These are phyloP conservation scores for Lordiphosa stackelbergi DNA, from an alignment of 1,140 invertebrate genomes.

Conservation along the genomic window DNA sequence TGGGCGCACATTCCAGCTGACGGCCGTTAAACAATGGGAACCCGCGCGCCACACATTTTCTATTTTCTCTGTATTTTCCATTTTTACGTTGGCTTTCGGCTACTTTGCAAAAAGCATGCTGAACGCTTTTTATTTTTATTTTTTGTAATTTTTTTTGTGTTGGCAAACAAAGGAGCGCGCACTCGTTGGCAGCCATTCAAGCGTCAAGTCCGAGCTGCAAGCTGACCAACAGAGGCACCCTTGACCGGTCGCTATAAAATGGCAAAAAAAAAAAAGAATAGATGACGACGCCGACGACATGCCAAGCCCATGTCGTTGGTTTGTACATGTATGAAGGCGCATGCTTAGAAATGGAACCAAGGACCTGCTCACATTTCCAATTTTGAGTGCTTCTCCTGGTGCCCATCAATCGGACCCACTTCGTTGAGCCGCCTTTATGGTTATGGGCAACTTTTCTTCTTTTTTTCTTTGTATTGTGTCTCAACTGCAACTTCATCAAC, in stretches of 20 bases:
- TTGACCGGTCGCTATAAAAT: slow-evolving; percentile 68
- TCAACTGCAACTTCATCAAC: slow-evolving; percentile 65
- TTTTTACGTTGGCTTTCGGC: slow-evolving; percentile 61
- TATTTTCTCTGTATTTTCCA: slow-evolving; percentile 61
- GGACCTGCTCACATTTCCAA: slow-evolving; percentile 35
- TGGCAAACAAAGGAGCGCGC: slow-evolving; percentile 64
- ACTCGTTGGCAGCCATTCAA: slow-evolving; percentile 71
- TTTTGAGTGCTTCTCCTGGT: slow-evolving; percentile 53
- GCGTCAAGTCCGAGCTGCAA: slow-evolving; percentile 61
- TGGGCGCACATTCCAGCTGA: slow-evolving; percentile 72
- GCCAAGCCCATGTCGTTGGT: slow-evolving; percentile 38
- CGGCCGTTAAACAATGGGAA: slow-evolving; percentile 70
- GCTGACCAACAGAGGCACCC: slow-evolving; percentile 64
- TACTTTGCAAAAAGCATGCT: slow-evolving; percentile 71
- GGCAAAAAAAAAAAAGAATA: slow-evolving; percentile 31
- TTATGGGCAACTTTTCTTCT: slow-evolving; percentile 50
- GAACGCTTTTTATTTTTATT: slow-evolving; percentile 31
- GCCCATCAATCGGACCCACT: slow-evolving; percentile 60
- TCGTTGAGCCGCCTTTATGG: slow-evolving; percentile 62
- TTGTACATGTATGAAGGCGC: slow-evolving; percentile 12
- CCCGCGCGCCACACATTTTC: slow-evolving; percentile 54
- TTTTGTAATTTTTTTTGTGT: slow-evolving; percentile 20
- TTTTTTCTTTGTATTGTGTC: slow-evolving; percentile 58
- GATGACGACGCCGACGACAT: slow-evolving; percentile 42
- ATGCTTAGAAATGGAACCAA: slow-evolving; percentile 9